Evolutionary conservation across 2,113 vertebrate species (phyloP).

Genomic region (Aldabrachelys gigantea): DNA sequence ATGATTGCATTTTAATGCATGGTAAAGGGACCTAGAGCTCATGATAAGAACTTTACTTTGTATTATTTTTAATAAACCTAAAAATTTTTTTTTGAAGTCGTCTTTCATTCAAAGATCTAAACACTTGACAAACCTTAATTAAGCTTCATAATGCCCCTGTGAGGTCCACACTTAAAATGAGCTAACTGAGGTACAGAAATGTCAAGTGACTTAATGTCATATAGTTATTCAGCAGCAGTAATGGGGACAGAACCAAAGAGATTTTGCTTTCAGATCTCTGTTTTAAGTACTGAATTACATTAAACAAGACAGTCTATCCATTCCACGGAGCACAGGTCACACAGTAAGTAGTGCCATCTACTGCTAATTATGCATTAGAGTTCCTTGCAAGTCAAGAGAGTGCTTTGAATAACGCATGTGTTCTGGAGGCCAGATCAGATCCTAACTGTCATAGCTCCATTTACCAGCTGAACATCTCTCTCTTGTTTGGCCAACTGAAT

Average conservation of each 20-base stretch:
- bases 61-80: not conserved
- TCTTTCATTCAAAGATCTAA: not conserved
- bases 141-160: not conserved
- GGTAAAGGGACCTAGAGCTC: not conserved
- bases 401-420: not conserved
- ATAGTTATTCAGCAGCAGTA: not conserved
- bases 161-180: not conserved
- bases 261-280: not conserved
- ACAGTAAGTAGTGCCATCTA: not conserved
- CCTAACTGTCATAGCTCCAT: not conserved
- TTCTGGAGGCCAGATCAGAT: not conserved
- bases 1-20: not conserved
- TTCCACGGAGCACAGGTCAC: not conserved
- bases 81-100: not conserved
- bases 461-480: not conserved
- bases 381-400: not conserved
- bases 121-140: not conserved
- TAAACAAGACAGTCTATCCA: not conserved
- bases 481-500: not conserved
- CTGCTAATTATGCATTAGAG: not conserved
- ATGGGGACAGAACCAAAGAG: not conserved
- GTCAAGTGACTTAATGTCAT: not conserved
- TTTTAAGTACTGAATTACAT: not conserved
- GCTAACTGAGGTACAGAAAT: not conserved
- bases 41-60: not conserved